A percentile compares a stretch with the other conserved stretches of the same genome.
phyloP scores from a whole-genome alignment of 2,797 vertebrate genomes.

The Coregonus sp. region DNA sequence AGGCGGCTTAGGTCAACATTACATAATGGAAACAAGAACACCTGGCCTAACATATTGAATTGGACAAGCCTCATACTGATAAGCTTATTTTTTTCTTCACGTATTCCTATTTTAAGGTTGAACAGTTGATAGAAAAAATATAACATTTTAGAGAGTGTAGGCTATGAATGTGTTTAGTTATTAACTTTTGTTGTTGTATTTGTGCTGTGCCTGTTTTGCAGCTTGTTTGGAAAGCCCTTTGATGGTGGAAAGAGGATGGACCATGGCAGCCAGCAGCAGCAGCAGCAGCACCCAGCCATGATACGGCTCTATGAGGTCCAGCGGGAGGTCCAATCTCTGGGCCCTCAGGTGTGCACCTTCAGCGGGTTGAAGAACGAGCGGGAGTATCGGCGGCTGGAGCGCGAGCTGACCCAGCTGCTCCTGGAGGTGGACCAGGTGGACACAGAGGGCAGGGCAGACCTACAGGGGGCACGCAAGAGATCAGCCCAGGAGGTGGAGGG shows the following conservation, averaged over 20 bases:
- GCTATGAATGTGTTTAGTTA: background rate
- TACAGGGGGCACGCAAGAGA: constrained; percentile 88
- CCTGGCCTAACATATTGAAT: background rate
- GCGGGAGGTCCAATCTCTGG: constrained; percentile 83
- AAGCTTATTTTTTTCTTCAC: background rate
- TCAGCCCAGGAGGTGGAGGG: constrained; percentile 90
- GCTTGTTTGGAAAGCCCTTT: constrained; percentile 84
- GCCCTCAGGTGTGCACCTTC: constrained; percentile 87
- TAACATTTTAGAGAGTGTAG: no score
- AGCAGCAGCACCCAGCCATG: constrained; percentile 82
- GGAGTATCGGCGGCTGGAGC: constrained; percentile 90
- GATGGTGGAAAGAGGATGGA: constrained; percentile 86
- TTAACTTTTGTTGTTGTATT: background rate
- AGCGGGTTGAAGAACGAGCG: constrained; percentile 89
- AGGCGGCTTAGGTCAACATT: background rate
- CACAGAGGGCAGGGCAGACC: constrained; percentile 87
- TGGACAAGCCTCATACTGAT: background rate
- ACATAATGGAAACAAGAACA: constrained; percentile 1
- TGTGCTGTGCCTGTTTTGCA: constrained; percentile 44
- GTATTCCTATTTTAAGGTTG: background rate
- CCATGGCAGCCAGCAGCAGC: constrained; percentile 77
- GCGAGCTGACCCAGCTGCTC: constrained; percentile 85
- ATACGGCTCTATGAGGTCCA: constrained; percentile 90
- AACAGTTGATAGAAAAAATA: background rate
- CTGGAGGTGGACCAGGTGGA: constrained; percentile 95